Evolutionary conservation across 2,888 invertebrate species (phyloP), one percentile per base, ranked within the genome.

Genomic region (Stegana nigrithorax): DNA sequence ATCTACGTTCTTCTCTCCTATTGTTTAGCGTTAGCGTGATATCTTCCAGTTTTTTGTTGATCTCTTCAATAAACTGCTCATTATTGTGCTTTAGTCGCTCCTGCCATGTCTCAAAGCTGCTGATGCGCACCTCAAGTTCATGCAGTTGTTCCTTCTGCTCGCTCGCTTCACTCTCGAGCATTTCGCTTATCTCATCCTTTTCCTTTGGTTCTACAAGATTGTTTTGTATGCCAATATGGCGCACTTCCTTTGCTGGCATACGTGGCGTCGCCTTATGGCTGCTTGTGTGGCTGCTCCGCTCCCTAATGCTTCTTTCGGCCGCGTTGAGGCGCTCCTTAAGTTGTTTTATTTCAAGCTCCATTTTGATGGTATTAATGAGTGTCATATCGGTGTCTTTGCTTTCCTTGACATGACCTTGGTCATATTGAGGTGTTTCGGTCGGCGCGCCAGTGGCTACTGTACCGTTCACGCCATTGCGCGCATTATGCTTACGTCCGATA

Each of bases 261-360:
- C 64, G 65, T 4, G 70, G 65, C 57, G 68, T 72, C 1, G 27
- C 17, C 4, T 56, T 56, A 6, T 25, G 61, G 3, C 60, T 65
- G 32, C 66, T 27, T 0, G 27, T 8, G 8, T 7, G 71, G 1
- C 59, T 62, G 32, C 62, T 72, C 21, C 80, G 73, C 17, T 82
- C 78, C 59, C 76, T 83, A 59, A 90, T 87, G 7, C 88, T 85
- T 64, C 87, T 87, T 71, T 90, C 90, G 0, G 90, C 88, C 47
- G 85, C 86, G 78, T 90, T 90, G 1, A 91, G 78, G 21, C 89
- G 85, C 68, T 90, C 90, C 73, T 90, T 91, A 7, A 91, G 76
- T 36, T 88, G 88, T 73, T 90, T 90, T 39, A 91, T 89, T 80
- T 91, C 90, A 47, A 88, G 83, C 60, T 90, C 88, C 62, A 93